phyloP scores from a whole-genome alignment of 2,888 invertebrate species.

The Drosophila leonis region DNA sequence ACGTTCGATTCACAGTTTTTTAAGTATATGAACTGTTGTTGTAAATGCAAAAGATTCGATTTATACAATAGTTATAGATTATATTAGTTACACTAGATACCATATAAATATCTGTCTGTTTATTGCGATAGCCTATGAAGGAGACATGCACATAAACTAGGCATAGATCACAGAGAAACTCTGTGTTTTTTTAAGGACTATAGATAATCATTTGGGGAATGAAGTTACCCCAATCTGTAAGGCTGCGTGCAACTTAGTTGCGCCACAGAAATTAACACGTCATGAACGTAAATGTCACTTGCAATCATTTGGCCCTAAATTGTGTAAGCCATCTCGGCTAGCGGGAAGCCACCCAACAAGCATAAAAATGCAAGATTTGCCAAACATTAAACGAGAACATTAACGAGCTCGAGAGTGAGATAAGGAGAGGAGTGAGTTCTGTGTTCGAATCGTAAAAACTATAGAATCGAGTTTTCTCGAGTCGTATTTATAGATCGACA shows the following conservation, averaged over 20 bases:
- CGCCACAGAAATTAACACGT: conserved; percentile 72
- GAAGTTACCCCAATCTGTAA: neutral
- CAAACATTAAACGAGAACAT: conserved; percentile 63
- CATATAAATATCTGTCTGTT: no score
- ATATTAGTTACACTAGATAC: no score
- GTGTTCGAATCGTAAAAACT: conserved; percentile 11
- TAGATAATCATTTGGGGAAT: neutral
- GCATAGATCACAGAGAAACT: neutral
- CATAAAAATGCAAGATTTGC: conserved; percentile 68
- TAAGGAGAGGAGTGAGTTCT: conserved; percentile 2
- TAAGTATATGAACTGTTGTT: no score
- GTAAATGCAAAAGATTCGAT: no score
- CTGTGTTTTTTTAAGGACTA: neutral
- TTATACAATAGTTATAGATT: no score
- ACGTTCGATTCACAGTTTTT: no score
- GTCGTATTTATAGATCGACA: conserved; percentile 66
- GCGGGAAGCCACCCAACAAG: conserved; percentile 65
- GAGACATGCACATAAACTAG: neutral
- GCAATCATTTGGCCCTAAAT: conserved; percentile 56
- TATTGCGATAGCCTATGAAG: no score
- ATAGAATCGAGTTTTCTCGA: conserved; percentile 8
- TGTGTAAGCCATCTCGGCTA: conserved; percentile 15
- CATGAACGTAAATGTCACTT: conserved; percentile 58
- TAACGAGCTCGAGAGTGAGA: conserved; percentile 55
- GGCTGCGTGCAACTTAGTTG: conserved; percentile 64